Evolutionary conservation across 1,140 invertebrate genomes (phyloP), one percentile per base, ranked within the genome.

Genomic region (Aphelinus atriplicis): DNA sequence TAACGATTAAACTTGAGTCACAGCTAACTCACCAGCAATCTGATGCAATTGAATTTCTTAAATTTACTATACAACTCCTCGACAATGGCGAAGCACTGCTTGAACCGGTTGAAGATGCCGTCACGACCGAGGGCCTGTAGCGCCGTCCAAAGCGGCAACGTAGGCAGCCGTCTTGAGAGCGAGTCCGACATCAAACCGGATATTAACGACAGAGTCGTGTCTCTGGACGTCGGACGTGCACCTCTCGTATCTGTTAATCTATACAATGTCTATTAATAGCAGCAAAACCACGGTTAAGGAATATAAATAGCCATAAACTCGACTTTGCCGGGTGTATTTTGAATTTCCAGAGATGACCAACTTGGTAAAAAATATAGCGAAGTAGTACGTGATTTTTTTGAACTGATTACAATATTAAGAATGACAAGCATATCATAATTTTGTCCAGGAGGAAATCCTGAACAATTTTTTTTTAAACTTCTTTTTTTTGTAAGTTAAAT

Each of bases 111-210:
- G 45, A 93, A 90, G 46, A 97, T 91, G 1, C 92, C 91, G 77
- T 95, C 93, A 65, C 92, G 91, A n/a, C 96, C 96, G 5, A 92
- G 86, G 50, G 90, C 91, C 80, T 95, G 94, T 50, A 97, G 84
- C 43, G 91, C 91, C 3, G 94, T 91, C 96, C 96, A 97, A 61
- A 97, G 83, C 1, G 96, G 94, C 48, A 97, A 88, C 58, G 94
- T 93, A 9, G 92, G 91, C 10, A 97, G 87, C 70, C 93, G 90
- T 71, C 91, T 88, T 0, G 89, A 89, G n/a, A 90, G 80, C 3
- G 90, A 90, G 73, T 91, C 80, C 75, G 87, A 84, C 89, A 85
- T 91, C 71, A 95, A 90, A 70, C 94, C 94, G 1, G 94, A 93
- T 67, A 94, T 88, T 78, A 93, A 90, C 1, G 93, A 91, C 5